Percentiles rank a stretch among this genome's conserved stretches.
These are phyloP conservation scores for Phrynosoma platyrhinos DNA, from an alignment of 2,113 vertebrate genomes.

Conservation along the genomic window DNA sequence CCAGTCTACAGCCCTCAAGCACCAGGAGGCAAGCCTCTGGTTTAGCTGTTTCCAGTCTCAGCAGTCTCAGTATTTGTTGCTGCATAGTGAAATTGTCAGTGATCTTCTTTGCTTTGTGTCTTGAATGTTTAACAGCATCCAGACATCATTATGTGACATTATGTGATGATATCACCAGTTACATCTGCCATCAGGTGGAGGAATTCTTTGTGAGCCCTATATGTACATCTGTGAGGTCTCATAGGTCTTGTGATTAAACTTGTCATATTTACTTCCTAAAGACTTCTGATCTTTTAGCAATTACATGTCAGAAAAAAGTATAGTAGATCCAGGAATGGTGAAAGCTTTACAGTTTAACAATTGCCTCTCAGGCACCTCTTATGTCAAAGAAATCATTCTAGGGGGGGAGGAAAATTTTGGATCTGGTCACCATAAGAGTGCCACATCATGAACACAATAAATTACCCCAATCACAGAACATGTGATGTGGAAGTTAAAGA, in stretches of 20 bases:
- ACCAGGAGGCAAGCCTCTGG: neutral
- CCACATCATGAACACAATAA: constrained; percentile 20
- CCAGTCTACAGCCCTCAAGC: neutral
- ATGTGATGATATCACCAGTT: neutral
- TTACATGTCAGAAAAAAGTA: neutral
- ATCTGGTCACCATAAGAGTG: neutral
- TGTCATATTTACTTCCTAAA: neutral
- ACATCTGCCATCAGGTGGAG: neutral
- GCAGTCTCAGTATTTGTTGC: neutral
- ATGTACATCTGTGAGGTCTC: neutral
- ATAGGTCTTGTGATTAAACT: neutral
- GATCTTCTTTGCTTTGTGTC: neutral
- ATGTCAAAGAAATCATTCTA: neutral
- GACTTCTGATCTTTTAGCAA: neutral
- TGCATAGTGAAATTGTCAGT: neutral
- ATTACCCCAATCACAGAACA: constrained; percentile 57
- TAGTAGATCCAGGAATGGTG: neutral
- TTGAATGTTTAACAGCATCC: neutral
- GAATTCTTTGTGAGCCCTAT: neutral
- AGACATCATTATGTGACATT: neutral
- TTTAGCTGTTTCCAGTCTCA: neutral
- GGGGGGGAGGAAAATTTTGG: neutral
- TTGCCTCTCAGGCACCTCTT: neutral
- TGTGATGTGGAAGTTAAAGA: constrained; percentile 62
- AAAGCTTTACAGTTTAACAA: neutral